Conservation (phyloP, 2,888 invertebrate genomes). For the Amiota mariae region DNA sequence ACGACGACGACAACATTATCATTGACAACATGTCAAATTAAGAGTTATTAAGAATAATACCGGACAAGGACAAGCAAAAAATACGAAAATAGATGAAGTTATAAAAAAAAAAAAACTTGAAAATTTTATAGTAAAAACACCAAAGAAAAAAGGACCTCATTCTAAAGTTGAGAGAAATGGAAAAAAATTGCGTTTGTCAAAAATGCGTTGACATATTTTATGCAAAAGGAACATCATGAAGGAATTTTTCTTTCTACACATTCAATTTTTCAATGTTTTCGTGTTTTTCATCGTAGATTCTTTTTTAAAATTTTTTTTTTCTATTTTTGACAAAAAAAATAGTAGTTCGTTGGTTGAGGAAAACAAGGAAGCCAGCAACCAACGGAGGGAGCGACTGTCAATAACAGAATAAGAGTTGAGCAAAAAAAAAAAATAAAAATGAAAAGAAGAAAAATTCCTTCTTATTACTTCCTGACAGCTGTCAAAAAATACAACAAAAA, state of each 20-base stretch:
- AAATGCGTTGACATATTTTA: slow-evolving; percentile 27
- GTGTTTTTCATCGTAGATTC: background rate
- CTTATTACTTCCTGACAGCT: slow-evolving; percentile 71
- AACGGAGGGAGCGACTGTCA: slow-evolving; percentile 15
- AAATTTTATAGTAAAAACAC: background rate
- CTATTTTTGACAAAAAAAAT: slow-evolving; percentile 2
- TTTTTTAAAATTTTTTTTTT: slow-evolving; percentile 1
- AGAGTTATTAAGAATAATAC: slow-evolving; percentile 27
- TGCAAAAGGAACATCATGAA: slow-evolving; percentile 24
- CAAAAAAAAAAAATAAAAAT: background rate
- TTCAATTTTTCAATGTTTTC: background rate
- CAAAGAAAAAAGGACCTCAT: background rate
- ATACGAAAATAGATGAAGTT: background rate
- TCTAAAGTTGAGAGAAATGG: too few species aligned
- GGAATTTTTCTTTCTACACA: slow-evolving; percentile 4
- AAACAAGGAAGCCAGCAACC: background rate
- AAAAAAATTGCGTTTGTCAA: slow-evolving; percentile 2
- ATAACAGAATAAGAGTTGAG: slow-evolving; percentile 15
- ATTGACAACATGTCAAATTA: slow-evolving; percentile 29
- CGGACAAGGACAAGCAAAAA: background rate
- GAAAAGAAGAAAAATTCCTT: slow-evolving; percentile 53
- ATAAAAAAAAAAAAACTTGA: background rate
- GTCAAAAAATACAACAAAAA: too few species aligned
- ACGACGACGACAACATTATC: too few species aligned
- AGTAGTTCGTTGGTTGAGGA: background rate